phyloP scores from a whole-genome alignment of 2,797 vertebrate species.

The Sebastes aleutianus region DNA sequence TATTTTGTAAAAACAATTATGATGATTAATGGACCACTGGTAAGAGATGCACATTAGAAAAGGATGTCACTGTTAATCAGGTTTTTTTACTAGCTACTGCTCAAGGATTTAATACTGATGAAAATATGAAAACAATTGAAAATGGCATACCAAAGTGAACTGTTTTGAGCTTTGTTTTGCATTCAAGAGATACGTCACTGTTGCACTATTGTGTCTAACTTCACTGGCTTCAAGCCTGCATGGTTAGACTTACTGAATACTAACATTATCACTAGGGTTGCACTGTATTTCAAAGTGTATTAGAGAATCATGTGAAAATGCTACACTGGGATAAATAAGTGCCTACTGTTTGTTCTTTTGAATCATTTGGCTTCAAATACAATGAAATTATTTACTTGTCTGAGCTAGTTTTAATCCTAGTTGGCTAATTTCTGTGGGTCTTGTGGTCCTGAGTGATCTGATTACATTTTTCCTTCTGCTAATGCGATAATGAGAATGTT shows the following conservation, averaged over 20 bases:
- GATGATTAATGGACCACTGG: neutral
- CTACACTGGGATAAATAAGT: slow-evolving; percentile 29
- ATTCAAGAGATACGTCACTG: neutral
- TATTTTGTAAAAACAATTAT: neutral
- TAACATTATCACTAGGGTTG: neutral
- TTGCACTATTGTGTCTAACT: neutral
- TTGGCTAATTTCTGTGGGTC: neutral
- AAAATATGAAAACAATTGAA: neutral
- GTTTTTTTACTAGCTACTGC: neutral
- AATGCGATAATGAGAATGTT: neutral
- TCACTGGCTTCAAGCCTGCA: neutral
- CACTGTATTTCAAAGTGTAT: slow-evolving; percentile 8
- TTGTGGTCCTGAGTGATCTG: neutral
- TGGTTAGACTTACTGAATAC: neutral
- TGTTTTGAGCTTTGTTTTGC: neutral
- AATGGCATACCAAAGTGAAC: neutral
- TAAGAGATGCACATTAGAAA: neutral
- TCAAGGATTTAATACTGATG: neutral
- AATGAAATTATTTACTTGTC: neutral
- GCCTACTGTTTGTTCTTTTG: slow-evolving; percentile 16
- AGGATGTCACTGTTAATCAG: neutral
- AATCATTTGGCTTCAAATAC: neutral
- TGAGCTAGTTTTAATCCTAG: neutral
- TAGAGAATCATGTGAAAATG: neutral
- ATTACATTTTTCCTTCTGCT: neutral